Percentiles rank a stretch among this genome's conserved stretches.
These are phyloP conservation scores for Drosophila seguyi DNA, from an alignment of 1,140 invertebrate species.

Conservation along the genomic window DNA sequence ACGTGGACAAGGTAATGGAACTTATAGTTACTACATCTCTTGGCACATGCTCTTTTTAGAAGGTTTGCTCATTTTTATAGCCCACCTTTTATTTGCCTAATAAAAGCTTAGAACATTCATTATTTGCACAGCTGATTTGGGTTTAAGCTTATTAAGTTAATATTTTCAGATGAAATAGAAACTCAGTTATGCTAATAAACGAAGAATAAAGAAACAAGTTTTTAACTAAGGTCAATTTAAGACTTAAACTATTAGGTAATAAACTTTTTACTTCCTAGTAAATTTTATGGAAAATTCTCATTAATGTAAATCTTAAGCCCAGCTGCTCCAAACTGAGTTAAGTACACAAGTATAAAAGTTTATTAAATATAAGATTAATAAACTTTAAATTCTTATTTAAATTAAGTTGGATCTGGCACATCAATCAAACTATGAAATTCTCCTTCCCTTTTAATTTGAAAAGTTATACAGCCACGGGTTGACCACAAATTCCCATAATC, in stretches of 20 bases:
- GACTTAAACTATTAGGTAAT: not conserved
- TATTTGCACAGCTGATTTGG: conserved; percentile 7
- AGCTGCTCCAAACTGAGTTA: not conserved
- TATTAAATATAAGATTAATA: not conserved
- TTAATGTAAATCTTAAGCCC: too few relatives aligned
- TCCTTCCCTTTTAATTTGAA: not conserved
- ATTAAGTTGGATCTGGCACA: not conserved
- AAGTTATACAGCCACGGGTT: not conserved
- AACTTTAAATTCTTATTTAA: not conserved
- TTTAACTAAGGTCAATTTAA: too few relatives aligned
- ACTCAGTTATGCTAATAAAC: not conserved
- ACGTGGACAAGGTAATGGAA: conserved; percentile 66
- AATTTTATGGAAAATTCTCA: not conserved
- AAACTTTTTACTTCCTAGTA: not conserved
- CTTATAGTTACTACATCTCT: conserved; percentile 55
- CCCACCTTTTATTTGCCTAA: conserved; percentile 4
- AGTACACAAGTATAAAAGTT: too few relatives aligned
- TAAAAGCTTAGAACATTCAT: not conserved
- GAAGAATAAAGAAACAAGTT: not conserved
- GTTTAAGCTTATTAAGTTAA: not conserved
- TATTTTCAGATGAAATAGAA: not conserved
- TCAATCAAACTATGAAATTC: not conserved
- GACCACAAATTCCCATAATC: conserved; percentile 6
- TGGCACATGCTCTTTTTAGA: not conserved
- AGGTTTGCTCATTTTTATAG: conserved; percentile 6